A percentile compares a stretch with the other conserved stretches of the same genome.
These are phyloP conservation scores for Erebia palarica DNA, from an alignment of 2,888 invertebrate genomes.

Conservation along the genomic window DNA sequence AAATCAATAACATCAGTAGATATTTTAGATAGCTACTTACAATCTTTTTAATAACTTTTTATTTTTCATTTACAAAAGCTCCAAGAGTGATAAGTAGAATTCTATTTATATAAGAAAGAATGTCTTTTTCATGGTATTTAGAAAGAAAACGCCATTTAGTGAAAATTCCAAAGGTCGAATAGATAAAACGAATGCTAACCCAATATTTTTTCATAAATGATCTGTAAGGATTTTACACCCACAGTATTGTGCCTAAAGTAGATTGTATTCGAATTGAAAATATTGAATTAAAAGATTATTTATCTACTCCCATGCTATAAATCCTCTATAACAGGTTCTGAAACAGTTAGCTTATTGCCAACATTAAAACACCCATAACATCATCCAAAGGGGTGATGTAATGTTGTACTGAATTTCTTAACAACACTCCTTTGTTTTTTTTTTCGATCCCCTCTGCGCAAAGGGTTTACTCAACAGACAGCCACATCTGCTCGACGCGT, in stretches of 20 bases:
- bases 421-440: too few relatives aligned
- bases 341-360: too few relatives aligned
- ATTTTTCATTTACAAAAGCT: neutral
- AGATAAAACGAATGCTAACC: neutral
- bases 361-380: too few relatives aligned
- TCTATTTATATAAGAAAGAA: neutral
- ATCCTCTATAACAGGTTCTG: too few relatives aligned
- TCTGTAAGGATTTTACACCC: neutral
- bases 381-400: too few relatives aligned
- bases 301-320: too few relatives aligned
- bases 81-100: neutral
- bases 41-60: neutral
- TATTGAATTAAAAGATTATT: neutral
- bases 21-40: too few relatives aligned
- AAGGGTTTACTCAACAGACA: too few relatives aligned
- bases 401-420: too few relatives aligned
- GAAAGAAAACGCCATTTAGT: neutral
- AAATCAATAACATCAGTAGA: too few relatives aligned
- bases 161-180: neutral
- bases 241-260: neutral
- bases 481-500: too few relatives aligned
- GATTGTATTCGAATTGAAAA: slow-evolving; percentile 2
- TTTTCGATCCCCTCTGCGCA: too few relatives aligned
- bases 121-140: neutral
- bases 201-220: neutral